Evolutionary conservation across 2,113 vertebrate species (phyloP), one percentile per base, ranked within the genome.

Genomic region (Hymenochirus boettgeri): DNA sequence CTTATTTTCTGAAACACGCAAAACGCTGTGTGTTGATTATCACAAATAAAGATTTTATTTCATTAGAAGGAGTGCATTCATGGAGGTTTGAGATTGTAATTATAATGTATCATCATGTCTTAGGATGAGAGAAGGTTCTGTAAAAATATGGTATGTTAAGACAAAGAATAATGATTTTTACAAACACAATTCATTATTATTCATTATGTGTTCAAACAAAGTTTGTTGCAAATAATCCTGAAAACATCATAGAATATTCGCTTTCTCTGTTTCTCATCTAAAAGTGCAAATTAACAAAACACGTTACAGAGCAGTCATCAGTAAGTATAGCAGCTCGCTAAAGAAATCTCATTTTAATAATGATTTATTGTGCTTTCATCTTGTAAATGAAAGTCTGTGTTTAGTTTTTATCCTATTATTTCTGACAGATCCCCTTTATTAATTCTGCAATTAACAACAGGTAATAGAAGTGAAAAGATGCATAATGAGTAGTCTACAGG

Each of bases 281-380:
- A 35, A 21, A 42, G n/a, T 52, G 64, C 47, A 67, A 66, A 66
- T 66, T 37, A 57, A 58, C 11, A 18, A 66, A n/a, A 58, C 17
- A 22, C 23, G 29, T 66, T 66, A 47, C 27, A 18, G 57, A 15
- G 23, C 45, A 66, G n/a, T 31, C 29, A 58, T 33, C 21, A 25
- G 55, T n/a, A 59, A 57, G 42, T 4, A 22, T 24, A 23, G 48
- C 19, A 3, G 21, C 5, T 29, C 22, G 1, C 11, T 39, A 42
- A 23, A 59, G 47, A 75, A 74, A 65, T 19, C 63, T 63, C 65
- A 63, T 80, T 80, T 62, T 78, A 76, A 79, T 75, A 70, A 75
- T 74, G 74, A 80, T 79, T 83, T 85, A 84, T 70, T 72, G 54
- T 52, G 62, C 56, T 78, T 80, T 75, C 76, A 80, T 78, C 75